phyloP scores from a whole-genome alignment of 2,113 vertebrate genomes.

The Micromys minutus region DNA sequence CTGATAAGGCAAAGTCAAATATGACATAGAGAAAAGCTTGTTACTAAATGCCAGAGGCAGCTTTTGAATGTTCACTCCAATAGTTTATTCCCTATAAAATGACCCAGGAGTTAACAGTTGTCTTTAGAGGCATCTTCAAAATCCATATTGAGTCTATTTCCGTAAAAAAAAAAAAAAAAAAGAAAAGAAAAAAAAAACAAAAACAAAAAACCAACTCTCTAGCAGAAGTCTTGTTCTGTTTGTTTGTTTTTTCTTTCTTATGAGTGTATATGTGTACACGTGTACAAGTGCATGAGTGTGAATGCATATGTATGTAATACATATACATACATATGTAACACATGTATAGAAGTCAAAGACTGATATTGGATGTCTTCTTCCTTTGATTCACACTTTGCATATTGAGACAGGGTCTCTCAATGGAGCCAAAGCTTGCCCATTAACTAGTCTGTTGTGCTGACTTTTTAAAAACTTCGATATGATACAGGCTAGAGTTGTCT shows the following conservation, averaged over 20 bases:
- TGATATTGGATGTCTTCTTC: not conserved
- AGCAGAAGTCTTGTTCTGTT: not conserved
- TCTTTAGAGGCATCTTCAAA: not conserved
- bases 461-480: not conserved
- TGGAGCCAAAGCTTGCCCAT: not conserved
- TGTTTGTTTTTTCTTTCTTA: not conserved
- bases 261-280: rapidly evolving
- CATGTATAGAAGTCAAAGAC: not conserved
- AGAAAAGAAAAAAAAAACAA: too few species aligned
- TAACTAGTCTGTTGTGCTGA: not conserved
- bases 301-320: not conserved
- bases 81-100: not conserved
- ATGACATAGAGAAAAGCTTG: not conserved
- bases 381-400: not conserved
- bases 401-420: not conserved
- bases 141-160: not conserved
- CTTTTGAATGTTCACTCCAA: slow-evolving; percentile 7
- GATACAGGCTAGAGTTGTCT: not conserved
- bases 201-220: not conserved
- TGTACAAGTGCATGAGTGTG: not conserved
- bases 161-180: not conserved
- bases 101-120: not conserved
- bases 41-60: not conserved
- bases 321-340: not conserved
- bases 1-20: not conserved